phyloP scores from a whole-genome alignment of 2,797 vertebrate species.

The Heterohyrax brucei region DNA sequence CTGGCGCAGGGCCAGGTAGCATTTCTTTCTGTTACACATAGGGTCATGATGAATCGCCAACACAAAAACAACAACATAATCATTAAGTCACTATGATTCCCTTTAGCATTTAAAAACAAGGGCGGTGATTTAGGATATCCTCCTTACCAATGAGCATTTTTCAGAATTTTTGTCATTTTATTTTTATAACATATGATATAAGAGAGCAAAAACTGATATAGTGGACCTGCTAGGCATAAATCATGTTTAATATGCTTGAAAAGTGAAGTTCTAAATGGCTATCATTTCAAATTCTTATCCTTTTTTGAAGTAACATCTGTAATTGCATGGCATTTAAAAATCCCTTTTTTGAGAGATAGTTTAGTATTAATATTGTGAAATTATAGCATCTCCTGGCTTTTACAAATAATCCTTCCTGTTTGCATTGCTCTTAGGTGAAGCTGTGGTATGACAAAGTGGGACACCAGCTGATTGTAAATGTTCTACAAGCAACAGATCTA shows the following conservation, averaged over 20 bases:
- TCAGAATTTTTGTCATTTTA: background rate
- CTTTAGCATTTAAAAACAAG: background rate
- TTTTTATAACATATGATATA: background rate
- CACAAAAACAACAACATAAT: accelerated
- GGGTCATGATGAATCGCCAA: background rate
- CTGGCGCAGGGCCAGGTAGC: background rate
- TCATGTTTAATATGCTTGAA: constrained; percentile 26
- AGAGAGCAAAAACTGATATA: background rate
- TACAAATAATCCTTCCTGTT: background rate
- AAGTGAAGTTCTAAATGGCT: background rate
- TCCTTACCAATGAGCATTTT: background rate
- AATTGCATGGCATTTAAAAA: background rate
- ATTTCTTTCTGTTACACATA: background rate
- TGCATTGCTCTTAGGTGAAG: constrained; percentile 93
- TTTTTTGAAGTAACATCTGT: constrained; percentile 36
- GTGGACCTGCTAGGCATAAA: background rate
- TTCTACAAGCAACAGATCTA: constrained; percentile 98
- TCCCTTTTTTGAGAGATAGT: background rate
- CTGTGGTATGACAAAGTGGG: constrained; percentile 99
- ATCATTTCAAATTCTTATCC: background rate
- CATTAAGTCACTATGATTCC: background rate
- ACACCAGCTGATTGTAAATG: constrained; percentile 98
- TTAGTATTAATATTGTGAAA: background rate
- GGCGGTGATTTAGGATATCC: background rate
- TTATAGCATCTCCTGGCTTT: background rate